Conservation (phyloP, 1,140 invertebrate species). For the Micrasema minimum region DNA sequence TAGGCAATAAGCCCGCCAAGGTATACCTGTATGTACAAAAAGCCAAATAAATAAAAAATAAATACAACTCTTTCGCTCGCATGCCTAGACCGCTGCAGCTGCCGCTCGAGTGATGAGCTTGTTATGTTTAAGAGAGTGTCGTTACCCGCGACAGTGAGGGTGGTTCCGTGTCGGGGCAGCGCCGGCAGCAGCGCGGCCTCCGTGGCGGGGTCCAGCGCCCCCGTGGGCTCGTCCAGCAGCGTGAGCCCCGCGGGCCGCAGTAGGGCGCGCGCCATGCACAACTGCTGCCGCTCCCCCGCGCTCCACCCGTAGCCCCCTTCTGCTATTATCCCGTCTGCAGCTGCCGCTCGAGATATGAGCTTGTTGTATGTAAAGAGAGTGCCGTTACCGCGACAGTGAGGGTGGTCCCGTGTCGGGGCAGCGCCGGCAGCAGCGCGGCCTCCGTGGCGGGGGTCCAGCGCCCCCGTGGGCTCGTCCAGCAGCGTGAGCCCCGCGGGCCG, state of each 20-base stretch:
- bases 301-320: conserved; percentile 77
- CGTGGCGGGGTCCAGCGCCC: conserved; percentile 74
- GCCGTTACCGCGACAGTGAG: conserved; percentile 78
- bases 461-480: conserved; percentile 78
- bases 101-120: no score
- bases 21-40: no score
- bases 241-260: conserved; percentile 77
- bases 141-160: conserved; percentile 77
- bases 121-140: no score
- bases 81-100: no score
- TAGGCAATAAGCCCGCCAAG: no score
- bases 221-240: conserved; percentile 77
- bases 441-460: conserved; percentile 77
- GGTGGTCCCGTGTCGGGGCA: conserved; percentile 73
- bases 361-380: no score
- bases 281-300: conserved; percentile 86
- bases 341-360: no score
- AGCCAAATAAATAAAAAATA: no score
- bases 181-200: conserved; percentile 77
- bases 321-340: conserved; percentile 67
- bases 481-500: conserved; percentile 75
- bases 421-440: conserved; percentile 73
- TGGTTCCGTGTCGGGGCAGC: conserved; percentile 71
- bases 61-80: no score
- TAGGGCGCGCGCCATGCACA: conserved; percentile 87